These are phyloP conservation scores for Myotis brandtii DNA, from an alignment of 2,113 vertebrate species.

Conservation along the genomic window DNA sequence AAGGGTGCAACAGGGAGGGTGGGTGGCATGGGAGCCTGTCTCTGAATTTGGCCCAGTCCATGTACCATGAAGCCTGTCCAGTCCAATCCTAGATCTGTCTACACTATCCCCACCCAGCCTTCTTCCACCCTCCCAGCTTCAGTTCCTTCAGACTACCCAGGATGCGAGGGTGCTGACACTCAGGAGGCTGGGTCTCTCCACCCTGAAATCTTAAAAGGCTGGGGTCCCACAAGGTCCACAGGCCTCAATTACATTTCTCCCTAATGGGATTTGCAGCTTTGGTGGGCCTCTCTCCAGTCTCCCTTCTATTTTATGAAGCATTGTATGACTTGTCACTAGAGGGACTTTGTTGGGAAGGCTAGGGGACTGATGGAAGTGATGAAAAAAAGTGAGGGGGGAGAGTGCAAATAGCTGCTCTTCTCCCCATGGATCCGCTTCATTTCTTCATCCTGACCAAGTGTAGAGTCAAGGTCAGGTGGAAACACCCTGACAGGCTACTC, in stretches of 20 bases:
- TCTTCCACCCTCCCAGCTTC: neutral
- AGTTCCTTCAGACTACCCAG: neutral
- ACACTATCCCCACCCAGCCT: neutral
- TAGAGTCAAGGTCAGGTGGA: neutral
- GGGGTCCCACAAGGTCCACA: neutral
- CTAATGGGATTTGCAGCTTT: neutral
- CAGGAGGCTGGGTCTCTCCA: neutral
- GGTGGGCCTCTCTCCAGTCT: neutral
- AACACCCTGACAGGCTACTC: neutral
- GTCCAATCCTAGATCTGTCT: neutral
- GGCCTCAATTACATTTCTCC: conserved; percentile 6
- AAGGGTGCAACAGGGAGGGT: neutral
- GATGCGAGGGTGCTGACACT: neutral
- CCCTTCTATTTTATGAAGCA: conserved; percentile 19
- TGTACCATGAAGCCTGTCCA: neutral
- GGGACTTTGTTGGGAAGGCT: neutral
- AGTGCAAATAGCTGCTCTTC: neutral
- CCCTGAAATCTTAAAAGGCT: neutral
- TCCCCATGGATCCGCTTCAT: neutral
- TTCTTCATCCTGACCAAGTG: neutral
- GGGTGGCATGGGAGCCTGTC: neutral
- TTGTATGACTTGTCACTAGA: conserved; percentile 26
- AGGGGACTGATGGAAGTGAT: neutral
- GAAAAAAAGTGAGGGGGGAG: neutral
- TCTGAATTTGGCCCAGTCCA: neutral